Evolutionary conservation across 1,140 invertebrate species (phyloP).

Genomic region (Coelopa frigida): DNA sequence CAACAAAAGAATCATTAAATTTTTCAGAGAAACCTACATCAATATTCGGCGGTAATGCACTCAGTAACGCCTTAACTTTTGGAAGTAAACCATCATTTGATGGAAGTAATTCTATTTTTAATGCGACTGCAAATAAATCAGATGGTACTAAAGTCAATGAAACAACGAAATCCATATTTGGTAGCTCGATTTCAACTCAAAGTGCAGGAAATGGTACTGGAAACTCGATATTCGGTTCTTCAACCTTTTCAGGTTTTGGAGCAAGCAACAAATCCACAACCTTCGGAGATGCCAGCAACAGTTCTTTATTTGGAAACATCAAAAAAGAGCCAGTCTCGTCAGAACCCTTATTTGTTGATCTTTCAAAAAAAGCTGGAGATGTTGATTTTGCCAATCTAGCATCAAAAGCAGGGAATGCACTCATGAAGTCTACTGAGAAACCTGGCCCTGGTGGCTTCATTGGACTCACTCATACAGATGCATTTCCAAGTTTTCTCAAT

Average conservation of each 20-base stretch:
- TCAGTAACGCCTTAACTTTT: not conserved
- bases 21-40: slow-evolving; percentile 8
- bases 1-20: too few relatives aligned
- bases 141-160: too few relatives aligned
- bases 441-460: slow-evolving; percentile 27
- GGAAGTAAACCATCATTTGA: too few relatives aligned
- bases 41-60: slow-evolving; percentile 13
- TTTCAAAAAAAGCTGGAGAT: slow-evolving; percentile 21
- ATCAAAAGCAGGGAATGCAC: slow-evolving; percentile 5
- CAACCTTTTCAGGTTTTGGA: not conserved
- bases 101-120: not conserved
- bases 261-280: not conserved
- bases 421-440: slow-evolving; percentile 15
- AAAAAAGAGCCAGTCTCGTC: not conserved
- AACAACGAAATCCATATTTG: slow-evolving; percentile 13
- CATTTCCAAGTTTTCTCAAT: slow-evolving; percentile 34
- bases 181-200: slow-evolving; percentile 5
- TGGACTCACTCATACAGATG: slow-evolving; percentile 36
- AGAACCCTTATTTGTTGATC: slow-evolving; percentile 11
- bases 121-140: too few relatives aligned
- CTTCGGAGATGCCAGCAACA: not conserved
- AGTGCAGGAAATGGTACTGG: slow-evolving; percentile 1
- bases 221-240: slow-evolving; percentile 12
- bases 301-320: slow-evolving; percentile 4
- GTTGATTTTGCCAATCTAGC: slow-evolving; percentile 42